phyloP scores from a whole-genome alignment of 2,888 invertebrate species.

The Ectobius pallidus region DNA sequence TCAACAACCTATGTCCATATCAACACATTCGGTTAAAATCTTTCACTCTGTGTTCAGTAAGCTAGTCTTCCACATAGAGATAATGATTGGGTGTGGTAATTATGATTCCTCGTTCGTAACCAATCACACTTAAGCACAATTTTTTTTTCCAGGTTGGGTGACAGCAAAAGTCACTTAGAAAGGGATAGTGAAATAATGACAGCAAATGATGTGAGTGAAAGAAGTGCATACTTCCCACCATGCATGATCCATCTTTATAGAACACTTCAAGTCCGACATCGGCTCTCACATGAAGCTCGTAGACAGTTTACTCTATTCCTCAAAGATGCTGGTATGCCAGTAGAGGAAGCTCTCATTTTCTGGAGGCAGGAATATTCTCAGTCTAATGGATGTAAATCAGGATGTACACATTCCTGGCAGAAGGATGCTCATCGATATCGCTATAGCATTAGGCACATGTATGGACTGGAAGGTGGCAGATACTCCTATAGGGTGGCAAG shows the following conservation, averaged over 20 bases:
- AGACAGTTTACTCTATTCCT: slow-evolving; percentile 72
- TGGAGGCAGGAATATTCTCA: slow-evolving; percentile 70
- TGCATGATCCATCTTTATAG: slow-evolving; percentile 70
- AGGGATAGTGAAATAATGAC: no score
- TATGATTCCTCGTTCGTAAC: no score
- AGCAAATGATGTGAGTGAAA: slow-evolving; percentile 44
- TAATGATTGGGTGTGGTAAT: no score
- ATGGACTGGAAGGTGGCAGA: slow-evolving; percentile 72
- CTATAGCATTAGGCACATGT: slow-evolving; percentile 73
- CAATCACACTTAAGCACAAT: no score
- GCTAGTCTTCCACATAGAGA: no score
- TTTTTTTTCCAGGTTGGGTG: no score
- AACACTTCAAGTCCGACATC: slow-evolving; percentile 61
- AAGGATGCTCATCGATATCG: slow-evolving; percentile 65
- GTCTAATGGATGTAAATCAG: slow-evolving; percentile 49
- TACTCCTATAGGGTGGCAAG: slow-evolving; percentile 65
- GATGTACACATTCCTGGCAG: slow-evolving; percentile 69
- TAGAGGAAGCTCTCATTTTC: slow-evolving; percentile 67
- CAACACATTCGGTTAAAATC: no score
- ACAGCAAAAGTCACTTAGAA: no score
- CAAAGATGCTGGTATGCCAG: slow-evolving; percentile 72
- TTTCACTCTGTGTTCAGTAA: no score
- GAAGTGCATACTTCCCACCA: slow-evolving; percentile 60
- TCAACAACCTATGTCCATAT: no score
- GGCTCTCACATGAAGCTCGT: slow-evolving; percentile 67